A percentile compares a stretch with the other conserved stretches of the same genome.
phyloP scores from a whole-genome alignment of 2,113 vertebrate genomes.

The Crotalus viridis region DNA sequence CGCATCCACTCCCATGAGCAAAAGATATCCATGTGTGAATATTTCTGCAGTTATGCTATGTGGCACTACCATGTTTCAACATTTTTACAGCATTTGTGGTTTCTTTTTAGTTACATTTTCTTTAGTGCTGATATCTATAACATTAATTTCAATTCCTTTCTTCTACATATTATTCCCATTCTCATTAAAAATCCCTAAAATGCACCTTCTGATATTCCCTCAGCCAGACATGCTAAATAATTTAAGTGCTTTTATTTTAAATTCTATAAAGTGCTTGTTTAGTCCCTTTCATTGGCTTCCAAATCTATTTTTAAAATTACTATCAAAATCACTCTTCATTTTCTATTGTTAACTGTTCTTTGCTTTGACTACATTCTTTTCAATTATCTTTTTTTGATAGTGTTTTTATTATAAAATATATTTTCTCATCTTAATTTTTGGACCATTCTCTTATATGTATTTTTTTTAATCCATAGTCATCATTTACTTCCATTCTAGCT shows the following conservation, averaged over 20 bases:
- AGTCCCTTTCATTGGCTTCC: neutral
- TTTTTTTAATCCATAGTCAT: neutral
- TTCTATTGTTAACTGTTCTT: neutral
- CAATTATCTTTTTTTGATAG: neutral
- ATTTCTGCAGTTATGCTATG: neutral
- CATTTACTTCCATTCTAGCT: neutral
- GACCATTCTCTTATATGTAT: neutral
- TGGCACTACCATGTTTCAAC: neutral
- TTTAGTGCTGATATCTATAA: neutral
- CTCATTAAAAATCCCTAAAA: neutral
- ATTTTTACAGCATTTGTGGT: neutral
- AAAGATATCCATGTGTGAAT: neutral
- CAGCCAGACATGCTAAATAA: neutral
- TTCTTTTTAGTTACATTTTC: neutral
- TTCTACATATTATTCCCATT: neutral
- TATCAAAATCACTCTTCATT: neutral
- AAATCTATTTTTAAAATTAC: neutral
- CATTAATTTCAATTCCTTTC: neutral
- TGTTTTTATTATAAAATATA: neutral
- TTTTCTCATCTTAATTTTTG: neutral
- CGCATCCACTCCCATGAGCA: neutral
- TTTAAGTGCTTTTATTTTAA: neutral
- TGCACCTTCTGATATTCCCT: neutral
- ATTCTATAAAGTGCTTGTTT: neutral
- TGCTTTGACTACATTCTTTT: neutral